Evolutionary conservation across 2,888 invertebrate genomes (phyloP).

Genomic region (Himalopsyche japonica): DNA sequence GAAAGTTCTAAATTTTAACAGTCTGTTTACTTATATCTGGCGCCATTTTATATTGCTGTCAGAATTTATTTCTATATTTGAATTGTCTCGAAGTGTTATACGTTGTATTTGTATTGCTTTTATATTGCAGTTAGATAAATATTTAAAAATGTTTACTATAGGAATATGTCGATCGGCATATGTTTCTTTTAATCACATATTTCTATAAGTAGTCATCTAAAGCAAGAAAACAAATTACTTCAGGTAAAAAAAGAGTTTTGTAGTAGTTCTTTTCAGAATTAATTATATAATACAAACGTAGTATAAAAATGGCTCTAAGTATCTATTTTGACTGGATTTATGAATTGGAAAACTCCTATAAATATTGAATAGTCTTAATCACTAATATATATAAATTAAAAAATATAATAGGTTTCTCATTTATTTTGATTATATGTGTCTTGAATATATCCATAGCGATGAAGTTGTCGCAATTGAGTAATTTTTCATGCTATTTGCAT

Average conservation of each 20-base stretch:
- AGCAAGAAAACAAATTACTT: neutral
- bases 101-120: neutral
- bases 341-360: too few species aligned
- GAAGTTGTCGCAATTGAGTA: too few species aligned
- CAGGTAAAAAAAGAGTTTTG: neutral
- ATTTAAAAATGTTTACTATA: neutral
- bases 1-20: neutral
- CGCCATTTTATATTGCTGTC: neutral
- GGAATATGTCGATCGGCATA: neutral
- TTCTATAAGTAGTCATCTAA: neutral
- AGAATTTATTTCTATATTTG: neutral
- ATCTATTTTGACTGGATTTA: too few species aligned
- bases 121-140: neutral
- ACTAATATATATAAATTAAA: too few species aligned
- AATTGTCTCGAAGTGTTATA: neutral
- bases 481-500: too few species aligned
- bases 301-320: too few species aligned
- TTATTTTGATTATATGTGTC: too few species aligned
- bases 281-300: too few species aligned
- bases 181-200: neutral
- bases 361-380: too few species aligned
- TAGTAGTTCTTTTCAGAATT: too few species aligned
- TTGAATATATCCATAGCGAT: too few species aligned
- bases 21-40: neutral
- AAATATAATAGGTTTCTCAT: too few species aligned